Evolutionary conservation across 2,888 invertebrate genomes (phyloP).

Genomic region (Dryobota labecula): DNA sequence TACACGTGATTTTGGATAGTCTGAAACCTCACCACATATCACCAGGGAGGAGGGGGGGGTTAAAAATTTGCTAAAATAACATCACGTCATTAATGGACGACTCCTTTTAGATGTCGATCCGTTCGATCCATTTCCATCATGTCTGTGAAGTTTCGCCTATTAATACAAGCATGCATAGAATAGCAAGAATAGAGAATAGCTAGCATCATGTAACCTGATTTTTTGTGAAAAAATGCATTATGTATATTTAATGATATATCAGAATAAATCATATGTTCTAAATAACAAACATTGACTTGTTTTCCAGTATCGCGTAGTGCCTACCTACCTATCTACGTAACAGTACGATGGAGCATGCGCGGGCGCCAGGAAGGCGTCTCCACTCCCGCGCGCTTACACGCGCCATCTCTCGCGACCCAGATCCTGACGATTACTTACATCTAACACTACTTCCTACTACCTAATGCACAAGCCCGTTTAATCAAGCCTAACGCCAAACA

Average conservation of each 20-base stretch:
- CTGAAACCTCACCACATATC: too few relatives aligned
- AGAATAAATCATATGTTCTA: neutral
- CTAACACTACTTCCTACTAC: conserved; percentile 73
- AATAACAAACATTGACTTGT: conserved; percentile 14
- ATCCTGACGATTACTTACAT: conserved; percentile 75
- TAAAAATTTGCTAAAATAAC: too few relatives aligned
- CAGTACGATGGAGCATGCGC: conserved; percentile 26
- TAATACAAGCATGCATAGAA: too few relatives aligned
- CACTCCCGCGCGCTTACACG: conserved; percentile 72
- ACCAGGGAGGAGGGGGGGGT: too few relatives aligned
- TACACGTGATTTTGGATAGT: too few relatives aligned
- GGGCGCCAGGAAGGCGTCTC: conserved; percentile 79
- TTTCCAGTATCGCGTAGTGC: neutral
- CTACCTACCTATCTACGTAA: conserved; percentile 11
- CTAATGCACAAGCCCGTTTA: conserved; percentile 70
- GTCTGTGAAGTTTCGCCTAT: neutral
- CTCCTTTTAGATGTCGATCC: neutral
- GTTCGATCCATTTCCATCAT: neutral
- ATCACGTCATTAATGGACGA: too few relatives aligned
- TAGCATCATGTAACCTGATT: too few relatives aligned
- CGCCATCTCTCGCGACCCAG: conserved; percentile 75
- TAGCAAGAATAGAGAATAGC: too few relatives aligned
- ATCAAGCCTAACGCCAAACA: conserved; percentile 58
- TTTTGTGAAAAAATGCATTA: too few relatives aligned
- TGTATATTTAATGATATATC: too few relatives aligned